Evolutionary conservation across 2,888 invertebrate genomes (phyloP), one percentile per base, ranked within the genome.

Genomic region (Bombylius discolor): DNA sequence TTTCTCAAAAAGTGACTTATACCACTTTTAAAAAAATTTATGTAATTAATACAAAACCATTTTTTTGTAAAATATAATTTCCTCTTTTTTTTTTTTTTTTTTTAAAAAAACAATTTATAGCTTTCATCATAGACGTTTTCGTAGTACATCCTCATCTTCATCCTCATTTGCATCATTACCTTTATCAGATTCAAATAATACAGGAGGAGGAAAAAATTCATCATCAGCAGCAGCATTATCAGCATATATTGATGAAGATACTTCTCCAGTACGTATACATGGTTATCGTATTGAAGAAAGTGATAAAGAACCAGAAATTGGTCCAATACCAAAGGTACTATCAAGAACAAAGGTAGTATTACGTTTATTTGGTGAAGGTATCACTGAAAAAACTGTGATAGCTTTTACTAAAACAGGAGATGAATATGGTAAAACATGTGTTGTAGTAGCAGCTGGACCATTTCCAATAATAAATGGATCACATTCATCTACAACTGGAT

Each of bases 361-460:
- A 47, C 82, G 90, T 51, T 66, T 92, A 42, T 91, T 89, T 68
- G 92, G 92, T 1, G 72, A 72, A 9, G 84, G 85, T 4, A 76
- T 92, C 57, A 81, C 81, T 0, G 68, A 79, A 0, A 70, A 79
- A 56, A 87, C 87, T 0, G 75, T 81, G 50, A 78, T 92, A 52
- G 81, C 84, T 0, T 87, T 91, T 68, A 90, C 90, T 0, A 78
- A 81, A 56, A 75, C 79, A 46, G 61, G 67, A 0, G 78, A 78
- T 49, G 65, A 69, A 0, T 78, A 73, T 58, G 82, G 81, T 3
- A 78, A 78, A 14, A 69, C 78, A 1, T 91, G 91, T 71, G 60
- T 65, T 39, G 59, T 65, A 52, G 68, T 69, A 46, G 57, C 59
- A 4, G 67, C 70, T 23, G 61, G 60, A 47, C 63, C 62, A 60